Conservation (phyloP, 2,888 invertebrate species). For the Agrochola macilenta region DNA sequence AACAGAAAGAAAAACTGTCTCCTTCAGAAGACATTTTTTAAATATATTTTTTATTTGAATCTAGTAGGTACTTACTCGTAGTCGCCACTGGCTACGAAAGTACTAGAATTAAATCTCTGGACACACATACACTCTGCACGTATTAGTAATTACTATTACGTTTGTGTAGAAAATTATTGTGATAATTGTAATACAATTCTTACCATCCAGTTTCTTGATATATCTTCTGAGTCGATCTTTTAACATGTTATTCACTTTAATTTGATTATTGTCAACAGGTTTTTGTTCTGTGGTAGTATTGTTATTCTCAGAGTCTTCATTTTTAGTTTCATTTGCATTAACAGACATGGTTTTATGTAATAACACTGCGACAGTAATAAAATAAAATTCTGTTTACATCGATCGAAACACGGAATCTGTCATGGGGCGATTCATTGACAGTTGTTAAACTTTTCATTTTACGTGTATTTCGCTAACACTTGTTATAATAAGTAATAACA, state of each 20-base stretch:
- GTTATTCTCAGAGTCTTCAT: slow-evolving; percentile 71
- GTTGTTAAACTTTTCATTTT: background rate
- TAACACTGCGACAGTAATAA: slow-evolving; percentile 27
- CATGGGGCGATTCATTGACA: slow-evolving; percentile 31
- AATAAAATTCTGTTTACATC: slow-evolving; percentile 28
- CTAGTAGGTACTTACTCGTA: no score
- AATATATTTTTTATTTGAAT: no score
- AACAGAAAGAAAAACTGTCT: background rate
- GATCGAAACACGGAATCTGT: slow-evolving; percentile 26
- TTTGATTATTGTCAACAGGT: slow-evolving; percentile 72
- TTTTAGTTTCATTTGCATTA: slow-evolving; percentile 69
- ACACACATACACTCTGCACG: rapidly evolving
- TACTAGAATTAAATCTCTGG: no score
- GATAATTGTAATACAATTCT: slow-evolving; percentile 26
- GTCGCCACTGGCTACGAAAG: no score
- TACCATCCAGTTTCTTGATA: slow-evolving; percentile 88
- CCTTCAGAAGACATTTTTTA: background rate
- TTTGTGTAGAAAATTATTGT: background rate
- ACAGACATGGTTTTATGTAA: slow-evolving; percentile 71
- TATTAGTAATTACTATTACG: background rate
- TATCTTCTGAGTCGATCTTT: slow-evolving; percentile 88
- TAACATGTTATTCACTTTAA: slow-evolving; percentile 82
- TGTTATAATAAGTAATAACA: background rate
- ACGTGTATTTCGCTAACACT: background rate
- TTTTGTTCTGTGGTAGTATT: slow-evolving; percentile 72